Evolutionary conservation across 2,888 invertebrate genomes (phyloP), one percentile per base, ranked within the genome.

Genomic region (Operophtera brumata): DNA sequence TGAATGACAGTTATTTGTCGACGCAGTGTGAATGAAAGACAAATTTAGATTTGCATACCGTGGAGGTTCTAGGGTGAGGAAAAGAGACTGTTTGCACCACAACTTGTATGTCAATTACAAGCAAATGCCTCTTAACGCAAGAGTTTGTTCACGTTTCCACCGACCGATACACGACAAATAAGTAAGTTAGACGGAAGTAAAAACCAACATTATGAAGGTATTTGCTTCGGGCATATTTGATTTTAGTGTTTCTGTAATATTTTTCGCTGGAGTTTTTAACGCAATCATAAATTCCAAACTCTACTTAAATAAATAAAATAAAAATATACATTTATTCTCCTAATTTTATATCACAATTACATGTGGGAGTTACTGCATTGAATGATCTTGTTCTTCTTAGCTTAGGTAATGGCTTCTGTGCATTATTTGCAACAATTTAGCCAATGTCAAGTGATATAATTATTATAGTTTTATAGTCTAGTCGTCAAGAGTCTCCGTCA

Each of bases 1-100:
- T 75, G 70, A 72, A 73, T 73, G 70, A 62, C 62, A 63, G 60
- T 42, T 65, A 57, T 67, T 62, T 69, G 64, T 65, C 53, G 54
- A 64, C 58, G 56, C 47, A 59, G 62, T 65, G 66, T 70, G 67
- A 75, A 73, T 69, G 64, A 64, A 67, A 71, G 58, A 67, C 62
- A 61, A 57, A 61, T 47, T 50, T 45, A 47, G 45, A 66, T 70
- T 72, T 66, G 65, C 66, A 73, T 70, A 59, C 49, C 53, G 54
- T 64, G 11, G 7, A 50, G n/a, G 41, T 37, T 44, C 25, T 9
- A 30, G 28, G n/a, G 26, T 46, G 10, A 35, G 41, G 57, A 57
- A 57, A 64, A 59, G 54, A 60, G 55, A 60, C 50, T 61, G 54
- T 62, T 65, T 57, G 48, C 54, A 56, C 42, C 57, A 61, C 30